Base-by-base conservation (phyloP, 2,888 invertebrate species). In the Schrankia costaestrigalis region DNA sequence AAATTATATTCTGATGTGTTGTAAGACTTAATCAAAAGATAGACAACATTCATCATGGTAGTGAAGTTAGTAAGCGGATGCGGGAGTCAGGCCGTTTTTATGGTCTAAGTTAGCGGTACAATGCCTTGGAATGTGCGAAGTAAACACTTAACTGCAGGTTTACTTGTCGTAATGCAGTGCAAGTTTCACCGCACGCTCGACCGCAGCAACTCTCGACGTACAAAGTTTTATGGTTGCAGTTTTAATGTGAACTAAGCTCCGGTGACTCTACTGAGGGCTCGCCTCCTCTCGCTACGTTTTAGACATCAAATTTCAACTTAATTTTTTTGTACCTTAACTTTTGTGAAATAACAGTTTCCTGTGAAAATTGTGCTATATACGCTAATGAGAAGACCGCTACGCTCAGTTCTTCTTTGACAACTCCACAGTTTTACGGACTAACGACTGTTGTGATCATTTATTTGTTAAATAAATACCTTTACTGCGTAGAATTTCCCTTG, bases 71-170 rank as follows among this genome's bases (percentile, higher is more conserved):
- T 31, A 33, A 48, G 48, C 35, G 44, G 39, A 47, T 55, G 63
- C 39, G 32, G 60, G 65, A 76, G 74, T 64, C 79, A 75, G 72
- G 52, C 56, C 45, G 73, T 75, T 78, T 79, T 80, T 78, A 78
- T 75, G 71, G 65, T 57, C 62, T 35, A 67, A 72, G 73, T 70
- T 79, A 75, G 55, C 49, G 36, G 63, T 64, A 72, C 71, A 73
- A 69, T 69, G 72, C 71, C 79, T 79, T 70, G 73, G 69, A 80
- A 80, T 77, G 81, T 80, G 80, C 77, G 74, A 77, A 80, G 75
- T 79, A 80, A 84, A 84, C 83, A 83, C 81, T 83, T 81, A 79
- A 82, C 77, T 84, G 78, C 81, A 80, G 78, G 78, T 81, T 81
- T 71, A 71, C 76, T 78, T 76, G 71, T 76, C 72, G 79, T 82